A percentile compares a stretch with the other conserved stretches of the same genome.
phyloP scores from a whole-genome alignment of 2,113 vertebrate genomes.

The Chinchilla lanigera region DNA sequence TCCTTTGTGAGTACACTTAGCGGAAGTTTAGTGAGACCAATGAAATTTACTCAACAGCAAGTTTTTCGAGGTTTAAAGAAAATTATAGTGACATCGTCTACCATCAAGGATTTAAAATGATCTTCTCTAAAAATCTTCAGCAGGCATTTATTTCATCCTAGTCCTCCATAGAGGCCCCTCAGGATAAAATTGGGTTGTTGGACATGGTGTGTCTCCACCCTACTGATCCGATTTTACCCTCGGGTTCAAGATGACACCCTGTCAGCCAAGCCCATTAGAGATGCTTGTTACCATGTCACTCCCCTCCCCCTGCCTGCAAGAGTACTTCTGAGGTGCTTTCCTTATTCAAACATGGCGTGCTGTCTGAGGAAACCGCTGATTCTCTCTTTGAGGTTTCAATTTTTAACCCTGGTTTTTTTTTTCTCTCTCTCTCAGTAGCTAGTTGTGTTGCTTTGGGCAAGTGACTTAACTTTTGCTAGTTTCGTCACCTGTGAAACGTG shows the following conservation, averaged over 20 bases:
- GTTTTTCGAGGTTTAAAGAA: slow-evolving; percentile 37
- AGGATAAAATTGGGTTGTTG: neutral
- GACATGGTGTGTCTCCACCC: neutral
- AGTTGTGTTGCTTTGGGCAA: neutral
- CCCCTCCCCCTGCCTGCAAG: neutral
- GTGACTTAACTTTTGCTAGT: neutral
- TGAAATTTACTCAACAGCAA: neutral
- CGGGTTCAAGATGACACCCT: too few species aligned
- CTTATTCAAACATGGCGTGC: neutral
- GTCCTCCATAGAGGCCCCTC: neutral
- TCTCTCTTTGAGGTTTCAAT: neutral
- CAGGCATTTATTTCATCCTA: neutral
- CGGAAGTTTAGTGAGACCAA: neutral
- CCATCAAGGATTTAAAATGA: neutral
- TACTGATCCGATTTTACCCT: neutral
- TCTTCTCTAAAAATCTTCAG: neutral
- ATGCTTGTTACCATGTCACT: neutral
- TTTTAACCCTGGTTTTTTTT: neutral
- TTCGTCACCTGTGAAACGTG: neutral
- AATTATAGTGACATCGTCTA: neutral
- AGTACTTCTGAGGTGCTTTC: neutral
- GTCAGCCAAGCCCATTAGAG: neutral
- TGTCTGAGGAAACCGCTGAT: neutral
- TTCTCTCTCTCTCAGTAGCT: neutral
- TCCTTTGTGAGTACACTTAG: neutral